Base-by-base conservation (phyloP, 2,888 invertebrate species). In the Leptinotarsa rubiginosa region DNA sequence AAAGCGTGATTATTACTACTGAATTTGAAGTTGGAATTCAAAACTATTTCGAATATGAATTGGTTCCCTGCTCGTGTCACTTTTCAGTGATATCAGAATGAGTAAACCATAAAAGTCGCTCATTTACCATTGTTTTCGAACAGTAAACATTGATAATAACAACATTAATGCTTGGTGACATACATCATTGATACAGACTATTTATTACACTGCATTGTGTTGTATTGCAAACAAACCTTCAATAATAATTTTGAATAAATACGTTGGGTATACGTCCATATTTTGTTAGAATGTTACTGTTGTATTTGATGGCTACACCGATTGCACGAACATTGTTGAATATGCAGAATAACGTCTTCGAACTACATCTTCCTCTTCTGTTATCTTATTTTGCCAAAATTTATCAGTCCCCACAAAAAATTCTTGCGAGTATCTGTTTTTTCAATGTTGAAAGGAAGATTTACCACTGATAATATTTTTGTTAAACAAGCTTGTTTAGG, bases 241-340 rank as follows among this genome's bases (percentile, higher is more conserved):
- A 71, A 59, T 47, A 41, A 41, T 71, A 72, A 75, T 68, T 54
- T 72, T 72, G n/a, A 54, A 75, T 62, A 69, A 75, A 75, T 75
- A 75, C 59, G 65, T 75, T 70, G 67, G 66, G 62, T 74, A 31
- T 74, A 70, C 74, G 49, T 83, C 78, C 82, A 83, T 75, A 82
- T 82, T 69, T 84, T 67, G 72, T 47, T 66, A 71, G 49, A 71
- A n/a, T n/a, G 69, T 54, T n/a, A 66, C 49, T 66, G 25, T 49
- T 10, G 25, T 49, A 66, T 66, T 66, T 66, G 66, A 50, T 66
- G 49, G 50, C 20, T 66, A 66, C 20, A 47, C 3, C 22, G 66
- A 67, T 52, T 67, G 12, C 10, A 67, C 16, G 67, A 67, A 18
- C 22, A 66, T 31, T 22, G 18, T 67, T 52, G 16, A 52, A 67